These are phyloP conservation scores for Haplochromis burtoni DNA, from an alignment of 2,113 vertebrate genomes.

Conservation along the genomic window DNA sequence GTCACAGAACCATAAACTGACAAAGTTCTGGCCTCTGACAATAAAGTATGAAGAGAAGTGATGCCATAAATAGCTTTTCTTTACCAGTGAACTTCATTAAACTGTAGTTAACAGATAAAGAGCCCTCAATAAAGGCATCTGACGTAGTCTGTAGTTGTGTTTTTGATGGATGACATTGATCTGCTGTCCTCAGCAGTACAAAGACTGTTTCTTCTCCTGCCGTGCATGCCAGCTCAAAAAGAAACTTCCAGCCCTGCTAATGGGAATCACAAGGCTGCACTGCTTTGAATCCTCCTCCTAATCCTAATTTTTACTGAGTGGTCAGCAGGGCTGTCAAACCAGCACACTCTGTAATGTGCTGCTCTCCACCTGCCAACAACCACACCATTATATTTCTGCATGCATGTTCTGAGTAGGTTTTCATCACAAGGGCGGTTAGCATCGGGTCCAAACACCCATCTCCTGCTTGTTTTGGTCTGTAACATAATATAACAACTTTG, in stretches of 20 bases:
- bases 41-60: not conserved
- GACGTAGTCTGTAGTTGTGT: not conserved
- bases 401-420: not conserved
- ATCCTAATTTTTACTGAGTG: slow-evolving; percentile 36
- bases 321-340: not conserved
- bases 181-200: not conserved
- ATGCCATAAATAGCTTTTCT: not conserved
- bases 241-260: slow-evolving; percentile 37
- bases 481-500: not conserved
- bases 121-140: not conserved
- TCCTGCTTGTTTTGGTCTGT: not conserved
- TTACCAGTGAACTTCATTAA: not conserved
- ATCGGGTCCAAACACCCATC: no score
- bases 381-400: not conserved
- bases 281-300: slow-evolving; percentile 35
- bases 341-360: not conserved
- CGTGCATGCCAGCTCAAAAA: not conserved
- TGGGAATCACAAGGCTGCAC: slow-evolving; percentile 47
- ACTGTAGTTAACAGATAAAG: not conserved
- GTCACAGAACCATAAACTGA: not conserved
- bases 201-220: not conserved
- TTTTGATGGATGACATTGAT: not conserved
- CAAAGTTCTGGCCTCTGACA: not conserved
- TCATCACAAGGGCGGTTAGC: not conserved
- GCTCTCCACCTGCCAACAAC: not conserved